Conservation (phyloP, 2,113 vertebrate genomes). For the Aldabrachelys gigantea region DNA sequence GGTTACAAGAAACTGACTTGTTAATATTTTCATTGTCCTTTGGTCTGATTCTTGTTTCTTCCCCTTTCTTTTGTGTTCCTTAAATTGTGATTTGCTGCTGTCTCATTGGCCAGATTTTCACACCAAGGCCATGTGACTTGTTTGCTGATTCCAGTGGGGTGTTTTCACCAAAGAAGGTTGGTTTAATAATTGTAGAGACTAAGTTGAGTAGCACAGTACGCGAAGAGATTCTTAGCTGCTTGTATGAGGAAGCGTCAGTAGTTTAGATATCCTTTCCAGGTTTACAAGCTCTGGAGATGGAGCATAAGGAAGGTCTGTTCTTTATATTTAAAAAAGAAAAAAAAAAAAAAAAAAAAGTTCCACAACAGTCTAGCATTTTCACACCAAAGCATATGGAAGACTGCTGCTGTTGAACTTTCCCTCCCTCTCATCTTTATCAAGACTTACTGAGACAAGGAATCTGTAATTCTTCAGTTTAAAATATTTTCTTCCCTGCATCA, state of each 20-base stretch:
- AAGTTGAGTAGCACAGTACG: conserved; percentile 52
- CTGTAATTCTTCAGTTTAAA: not conserved
- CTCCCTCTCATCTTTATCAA: not conserved
- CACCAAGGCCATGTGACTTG: conserved; percentile 91
- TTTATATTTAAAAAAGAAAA: not conserved
- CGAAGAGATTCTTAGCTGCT: conserved; percentile 45
- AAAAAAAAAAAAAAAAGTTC: not conserved
- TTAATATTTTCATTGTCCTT: not conserved
- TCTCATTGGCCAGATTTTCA: conserved; percentile 85
- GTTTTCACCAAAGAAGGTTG: conserved; percentile 94
- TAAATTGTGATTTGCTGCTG: conserved; percentile 61
- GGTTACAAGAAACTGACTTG: not conserved
- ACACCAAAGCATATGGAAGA: not conserved
- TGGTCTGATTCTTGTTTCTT: not conserved
- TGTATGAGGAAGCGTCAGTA: conserved; percentile 39
- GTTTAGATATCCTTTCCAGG: conserved; percentile 47
- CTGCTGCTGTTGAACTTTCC: not conserved
- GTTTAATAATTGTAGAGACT: conserved; percentile 72
- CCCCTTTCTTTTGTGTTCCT: conserved; percentile 1
- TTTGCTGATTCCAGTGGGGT: conserved; percentile 93
- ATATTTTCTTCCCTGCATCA: not conserved
- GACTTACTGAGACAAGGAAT: not conserved
- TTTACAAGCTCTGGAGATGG: not conserved
- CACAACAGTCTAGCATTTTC: not conserved
- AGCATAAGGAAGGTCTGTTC: not conserved